These are phyloP conservation scores for Pagetopsis macropterus DNA, from an alignment of 2,797 vertebrate genomes.

Conservation along the genomic window DNA sequence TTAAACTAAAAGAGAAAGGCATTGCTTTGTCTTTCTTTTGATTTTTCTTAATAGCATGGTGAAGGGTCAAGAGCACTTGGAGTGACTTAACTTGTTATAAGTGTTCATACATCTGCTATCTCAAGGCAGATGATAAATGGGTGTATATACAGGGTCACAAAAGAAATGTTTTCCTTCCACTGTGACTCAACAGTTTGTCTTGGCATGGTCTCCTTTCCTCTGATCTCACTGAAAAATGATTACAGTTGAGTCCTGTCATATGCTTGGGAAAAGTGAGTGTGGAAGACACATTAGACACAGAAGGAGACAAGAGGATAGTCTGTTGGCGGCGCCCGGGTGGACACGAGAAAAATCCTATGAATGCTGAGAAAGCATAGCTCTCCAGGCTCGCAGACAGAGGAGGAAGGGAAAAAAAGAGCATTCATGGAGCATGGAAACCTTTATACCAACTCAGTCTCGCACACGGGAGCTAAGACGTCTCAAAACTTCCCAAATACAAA, in stretches of 20 bases:
- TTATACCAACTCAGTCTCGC: constrained; percentile 19
- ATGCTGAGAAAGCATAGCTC: constrained; percentile 77
- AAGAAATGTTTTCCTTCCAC: constrained; percentile 33
- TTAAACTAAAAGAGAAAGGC: neutral
- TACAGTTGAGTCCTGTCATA: constrained; percentile 46
- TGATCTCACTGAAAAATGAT: constrained; percentile 71
- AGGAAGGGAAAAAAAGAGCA: constrained; percentile 62
- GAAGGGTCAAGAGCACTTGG: neutral
- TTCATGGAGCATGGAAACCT: constrained; percentile 47
- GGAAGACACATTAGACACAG: constrained; percentile 49
- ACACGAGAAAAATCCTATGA: constrained; percentile 80
- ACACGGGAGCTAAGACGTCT: constrained; percentile 6
- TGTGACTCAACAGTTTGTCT: constrained; percentile 50
- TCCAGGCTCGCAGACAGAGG: constrained; percentile 51
- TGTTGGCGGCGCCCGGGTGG: constrained; percentile 74
- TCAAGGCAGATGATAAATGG: constrained; percentile 30
- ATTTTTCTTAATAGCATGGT: neutral
- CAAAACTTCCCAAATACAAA: constrained; percentile 39
- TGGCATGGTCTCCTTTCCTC: constrained; percentile 42
- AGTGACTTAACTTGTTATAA: neutral
- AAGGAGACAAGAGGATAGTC: constrained; percentile 71
- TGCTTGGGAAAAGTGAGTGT: constrained; percentile 46
- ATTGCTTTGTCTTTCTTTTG: neutral
- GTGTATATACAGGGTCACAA: constrained; percentile 33
- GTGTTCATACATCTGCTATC: neutral